phyloP scores from a whole-genome alignment of 1,140 invertebrate species.

The Drosophila ananassae region DNA sequence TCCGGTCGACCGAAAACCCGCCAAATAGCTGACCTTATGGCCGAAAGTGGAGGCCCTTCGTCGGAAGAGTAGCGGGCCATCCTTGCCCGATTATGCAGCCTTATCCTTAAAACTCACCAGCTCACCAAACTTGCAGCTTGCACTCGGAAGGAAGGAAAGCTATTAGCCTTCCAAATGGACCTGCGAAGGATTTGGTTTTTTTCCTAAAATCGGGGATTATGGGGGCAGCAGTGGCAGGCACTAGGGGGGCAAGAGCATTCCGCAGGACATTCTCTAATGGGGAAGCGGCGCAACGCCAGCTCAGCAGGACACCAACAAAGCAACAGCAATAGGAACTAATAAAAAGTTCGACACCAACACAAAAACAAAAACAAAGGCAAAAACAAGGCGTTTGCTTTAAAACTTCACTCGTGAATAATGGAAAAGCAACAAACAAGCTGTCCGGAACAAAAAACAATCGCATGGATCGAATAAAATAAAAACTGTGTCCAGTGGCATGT shows the following conservation, averaged over 20 bases:
- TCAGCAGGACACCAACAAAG: slow-evolving; percentile 12
- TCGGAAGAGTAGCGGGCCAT: too few species aligned
- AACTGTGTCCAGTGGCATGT: slow-evolving; percentile 1
- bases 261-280: too few species aligned
- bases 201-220: slow-evolving; percentile 36
- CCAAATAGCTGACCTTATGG: background rate
- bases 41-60: background rate
- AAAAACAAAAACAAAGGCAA: background rate
- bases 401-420: slow-evolving; percentile 47
- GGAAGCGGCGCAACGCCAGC: too few species aligned
- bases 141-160: background rate
- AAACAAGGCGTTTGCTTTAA: slow-evolving; percentile 4
- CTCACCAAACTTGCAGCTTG: too few species aligned
- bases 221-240: too few species aligned
- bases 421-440: slow-evolving; percentile 50
- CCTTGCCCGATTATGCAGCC: too few species aligned
- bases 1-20: background rate
- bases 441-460: slow-evolving; percentile 20
- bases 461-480: slow-evolving; percentile 18
- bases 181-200: background rate
- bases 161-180: background rate
- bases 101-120: too few species aligned
- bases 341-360: slow-evolving; percentile 13
- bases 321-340: slow-evolving; percentile 17
- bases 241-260: too few species aligned